Conservation (phyloP, 2,797 vertebrate genomes). For the Ceryle rudis region DNA sequence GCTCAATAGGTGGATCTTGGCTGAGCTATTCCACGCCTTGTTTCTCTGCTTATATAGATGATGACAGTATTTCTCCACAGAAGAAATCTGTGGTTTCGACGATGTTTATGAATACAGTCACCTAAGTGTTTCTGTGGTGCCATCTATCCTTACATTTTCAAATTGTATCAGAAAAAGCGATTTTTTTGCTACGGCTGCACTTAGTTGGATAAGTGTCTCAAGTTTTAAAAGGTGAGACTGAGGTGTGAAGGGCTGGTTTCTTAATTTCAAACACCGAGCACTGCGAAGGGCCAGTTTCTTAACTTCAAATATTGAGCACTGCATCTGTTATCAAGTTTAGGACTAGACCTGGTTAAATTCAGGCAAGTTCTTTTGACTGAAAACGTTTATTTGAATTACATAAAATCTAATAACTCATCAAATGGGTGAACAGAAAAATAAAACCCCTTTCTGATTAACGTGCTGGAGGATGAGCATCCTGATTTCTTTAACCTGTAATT, state of each 20-base stretch:
- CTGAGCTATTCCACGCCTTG: neutral
- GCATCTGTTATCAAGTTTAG: neutral
- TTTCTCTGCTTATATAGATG: neutral
- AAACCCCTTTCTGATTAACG: neutral
- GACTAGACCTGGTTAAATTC: neutral
- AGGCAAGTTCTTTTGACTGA: neutral
- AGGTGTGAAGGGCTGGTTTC: neutral
- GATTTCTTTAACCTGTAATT: neutral
- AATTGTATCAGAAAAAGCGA: fast-evolving
- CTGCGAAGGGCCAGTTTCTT: neutral
- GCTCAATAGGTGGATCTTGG: neutral
- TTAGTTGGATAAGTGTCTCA: neutral
- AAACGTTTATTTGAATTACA: neutral
- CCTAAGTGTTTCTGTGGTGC: neutral
- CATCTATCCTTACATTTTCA: neutral
- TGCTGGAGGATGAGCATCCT: neutral
- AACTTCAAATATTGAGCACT: neutral
- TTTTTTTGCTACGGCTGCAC: neutral
- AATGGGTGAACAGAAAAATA: neutral
- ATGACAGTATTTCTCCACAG: neutral
- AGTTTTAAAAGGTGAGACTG: neutral
- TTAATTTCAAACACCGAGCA: neutral
- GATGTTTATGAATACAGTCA: neutral
- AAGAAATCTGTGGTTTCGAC: neutral
- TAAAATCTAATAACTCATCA: neutral